Percentiles rank a stretch among this genome's conserved stretches.
Evolutionary conservation across 2,888 invertebrate genomes (phyloP).

Genomic region (Lagria hirta): DNA sequence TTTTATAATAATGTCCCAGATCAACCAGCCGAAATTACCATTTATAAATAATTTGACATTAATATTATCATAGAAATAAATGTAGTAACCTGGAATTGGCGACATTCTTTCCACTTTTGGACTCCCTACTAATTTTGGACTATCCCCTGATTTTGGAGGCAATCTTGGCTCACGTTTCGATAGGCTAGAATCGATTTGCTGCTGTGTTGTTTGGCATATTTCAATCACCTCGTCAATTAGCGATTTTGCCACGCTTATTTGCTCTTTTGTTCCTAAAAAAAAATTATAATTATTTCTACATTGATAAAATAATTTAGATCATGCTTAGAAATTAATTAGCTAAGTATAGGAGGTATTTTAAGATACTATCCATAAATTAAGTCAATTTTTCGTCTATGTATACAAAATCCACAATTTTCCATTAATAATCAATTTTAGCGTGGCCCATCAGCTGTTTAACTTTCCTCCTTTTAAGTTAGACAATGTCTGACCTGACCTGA

Average conservation of each 20-base stretch:
- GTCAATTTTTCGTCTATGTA: background rate
- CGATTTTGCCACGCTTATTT: constrained; percentile 71
- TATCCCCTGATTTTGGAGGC: constrained; percentile 39
- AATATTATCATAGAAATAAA: constrained; percentile 13
- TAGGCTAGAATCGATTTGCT: constrained; percentile 54
- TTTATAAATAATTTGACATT: constrained; percentile 5
- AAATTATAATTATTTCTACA: no score
- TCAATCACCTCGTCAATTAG: constrained; percentile 71
- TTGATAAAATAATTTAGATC: no score
- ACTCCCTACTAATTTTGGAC: constrained; percentile 35
- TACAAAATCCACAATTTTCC: background rate
- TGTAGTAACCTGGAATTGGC: constrained; percentile 40
- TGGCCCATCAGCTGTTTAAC: no score
- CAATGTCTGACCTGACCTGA: no score
- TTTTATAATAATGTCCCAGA: constrained; percentile 4
- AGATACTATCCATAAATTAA: no score
- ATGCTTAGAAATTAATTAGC: no score
- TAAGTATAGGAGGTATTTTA: no score
- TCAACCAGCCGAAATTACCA: background rate
- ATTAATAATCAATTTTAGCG: no score
- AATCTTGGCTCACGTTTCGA: constrained; percentile 58
- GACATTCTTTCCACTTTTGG: constrained; percentile 47
- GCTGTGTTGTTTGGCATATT: constrained; percentile 55
- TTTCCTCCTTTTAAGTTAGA: no score
- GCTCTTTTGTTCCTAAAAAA: constrained; percentile 67